These are phyloP conservation scores for Oligia fasciuncula DNA, from an alignment of 2,888 invertebrate genomes.

Conservation along the genomic window DNA sequence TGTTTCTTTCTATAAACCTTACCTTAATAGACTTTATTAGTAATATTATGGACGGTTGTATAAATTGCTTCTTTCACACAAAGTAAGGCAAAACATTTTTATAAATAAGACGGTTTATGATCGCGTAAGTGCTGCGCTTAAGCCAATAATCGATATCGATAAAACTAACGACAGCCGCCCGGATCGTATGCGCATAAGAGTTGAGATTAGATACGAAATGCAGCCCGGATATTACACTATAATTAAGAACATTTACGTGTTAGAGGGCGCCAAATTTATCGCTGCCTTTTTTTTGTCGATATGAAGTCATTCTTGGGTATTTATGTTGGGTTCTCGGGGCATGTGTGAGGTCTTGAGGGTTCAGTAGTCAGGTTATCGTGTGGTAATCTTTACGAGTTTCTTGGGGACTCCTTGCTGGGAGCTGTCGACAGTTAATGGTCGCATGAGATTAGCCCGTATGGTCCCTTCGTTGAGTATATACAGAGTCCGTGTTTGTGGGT, in stretches of 20 bases:
- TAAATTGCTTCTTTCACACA: conserved; percentile 45
- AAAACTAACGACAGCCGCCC: conserved; percentile 59
- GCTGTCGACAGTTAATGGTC: conserved; percentile 89
- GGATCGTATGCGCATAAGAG: conserved; percentile 79
- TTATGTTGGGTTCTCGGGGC: conserved; percentile 83
- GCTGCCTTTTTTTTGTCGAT: conserved; percentile 89
- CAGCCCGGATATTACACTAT: conserved; percentile 87
- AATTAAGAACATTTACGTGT: conserved; percentile 90
- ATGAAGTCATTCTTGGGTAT: conserved; percentile 87
- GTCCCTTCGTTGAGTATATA: conserved; percentile 80
- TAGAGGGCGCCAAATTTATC: conserved; percentile 89
- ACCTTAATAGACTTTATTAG: conserved; percentile 7
- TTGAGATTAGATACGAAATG: conserved; percentile 87
- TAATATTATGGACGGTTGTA: conserved; percentile 21
- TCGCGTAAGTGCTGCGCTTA: conserved; percentile 60
- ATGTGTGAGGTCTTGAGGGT: conserved; percentile 87
- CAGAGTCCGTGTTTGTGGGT: conserved; percentile 87
- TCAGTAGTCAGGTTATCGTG: conserved; percentile 88
- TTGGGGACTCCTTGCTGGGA: conserved; percentile 84
- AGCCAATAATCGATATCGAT: conserved; percentile 65
- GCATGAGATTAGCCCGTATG: conserved; percentile 82
- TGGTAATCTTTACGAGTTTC: conserved; percentile 89
- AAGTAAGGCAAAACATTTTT: conserved; percentile 42
- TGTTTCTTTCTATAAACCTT: not conserved
- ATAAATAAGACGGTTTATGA: conserved; percentile 56